Base-by-base conservation (phyloP, 2,888 invertebrate species). In the Eremobia ochroleuca region DNA sequence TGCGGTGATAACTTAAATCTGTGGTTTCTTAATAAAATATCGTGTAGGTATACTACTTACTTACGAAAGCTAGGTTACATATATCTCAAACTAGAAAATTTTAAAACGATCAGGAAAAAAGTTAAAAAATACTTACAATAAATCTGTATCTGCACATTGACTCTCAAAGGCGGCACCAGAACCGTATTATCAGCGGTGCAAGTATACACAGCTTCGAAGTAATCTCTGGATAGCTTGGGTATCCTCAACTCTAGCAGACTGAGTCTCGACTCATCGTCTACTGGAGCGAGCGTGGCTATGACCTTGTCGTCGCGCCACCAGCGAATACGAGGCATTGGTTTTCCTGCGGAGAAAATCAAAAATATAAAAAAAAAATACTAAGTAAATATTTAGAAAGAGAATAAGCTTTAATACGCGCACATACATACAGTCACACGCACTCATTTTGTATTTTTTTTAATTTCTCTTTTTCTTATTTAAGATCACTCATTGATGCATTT, bases 131-230 rank as follows among this genome's bases (percentile, higher is more conserved):
- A 97, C 98, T 97, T 85, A 97, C 97, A 96, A 92, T 97, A 97
- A 94, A 98, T 97, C 90, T 98, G 98, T 85, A 98, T 97, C 88
- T 98, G 97, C 77, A 98, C 97, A 78, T 97, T 97, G 76, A 98
- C 97, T 55, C 97, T 97, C 81, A 98, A 94, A 0, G 98, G 98
- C 9, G 97, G 97, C 43, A 98, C 98, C 82, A 98, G 94, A 68
- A 97, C 97, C 66, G 98, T 98, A 92, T 98, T 98, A 90, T 97
- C 97, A 11, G 98, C 98, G 86, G 98, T 97, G 91, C 98, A 98
- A 25, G 98, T 97, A 93, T 98, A 98, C 8, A 97, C 97, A 4
- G 98, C 97, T 86, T 98, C 97, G 72, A 98, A 97, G 92, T 98
- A 98, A n/a, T 97, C 96, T 81, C 98, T 95, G n/a, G 97, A 96